phyloP scores from a whole-genome alignment of 1,140 invertebrate genomes.

The Zaprionus davidi region DNA sequence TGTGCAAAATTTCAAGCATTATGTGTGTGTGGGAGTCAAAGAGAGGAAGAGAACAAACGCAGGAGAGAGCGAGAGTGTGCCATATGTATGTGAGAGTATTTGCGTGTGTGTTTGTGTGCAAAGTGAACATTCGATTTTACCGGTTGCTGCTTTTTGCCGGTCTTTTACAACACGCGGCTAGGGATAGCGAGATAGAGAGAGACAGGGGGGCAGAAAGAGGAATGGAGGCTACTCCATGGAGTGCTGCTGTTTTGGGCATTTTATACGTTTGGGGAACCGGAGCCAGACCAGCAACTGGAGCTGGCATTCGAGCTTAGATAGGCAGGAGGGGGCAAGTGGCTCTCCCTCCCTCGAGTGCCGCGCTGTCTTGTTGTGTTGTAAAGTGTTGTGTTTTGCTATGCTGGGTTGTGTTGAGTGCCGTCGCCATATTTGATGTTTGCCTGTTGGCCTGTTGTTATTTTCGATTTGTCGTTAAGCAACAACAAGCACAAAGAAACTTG shows the following conservation, averaged over 20 bases:
- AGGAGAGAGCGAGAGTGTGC: slow-evolving; percentile 9
- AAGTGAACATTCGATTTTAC: slow-evolving; percentile 83
- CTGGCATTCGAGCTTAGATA: not conserved
- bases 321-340: not conserved
- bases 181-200: not conserved
- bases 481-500: slow-evolving; percentile 36
- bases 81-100: slow-evolving; percentile 10
- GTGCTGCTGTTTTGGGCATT: slow-evolving; percentile 62
- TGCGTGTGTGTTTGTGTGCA: slow-evolving; percentile 39
- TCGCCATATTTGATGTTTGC: slow-evolving; percentile 61
- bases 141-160: slow-evolving; percentile 81
- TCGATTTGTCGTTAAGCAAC: slow-evolving; percentile 49
- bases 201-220: not conserved
- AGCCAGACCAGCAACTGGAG: slow-evolving; percentile 11
- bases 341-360: not conserved
- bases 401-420: slow-evolving; percentile 37
- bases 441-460: slow-evolving; percentile 52
- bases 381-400: slow-evolving; percentile 8
- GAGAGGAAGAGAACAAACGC: slow-evolving; percentile 22
- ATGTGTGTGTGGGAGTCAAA: slow-evolving; percentile 29
- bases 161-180: slow-evolving; percentile 53
- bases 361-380: not conserved
- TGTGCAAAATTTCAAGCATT: slow-evolving; percentile 79
- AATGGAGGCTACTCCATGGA: slow-evolving; percentile 19
- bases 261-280: slow-evolving; percentile 39